phyloP scores from a whole-genome alignment of 92 coral and sea anemone species.

The Umimayanthus kanabou region DNA sequence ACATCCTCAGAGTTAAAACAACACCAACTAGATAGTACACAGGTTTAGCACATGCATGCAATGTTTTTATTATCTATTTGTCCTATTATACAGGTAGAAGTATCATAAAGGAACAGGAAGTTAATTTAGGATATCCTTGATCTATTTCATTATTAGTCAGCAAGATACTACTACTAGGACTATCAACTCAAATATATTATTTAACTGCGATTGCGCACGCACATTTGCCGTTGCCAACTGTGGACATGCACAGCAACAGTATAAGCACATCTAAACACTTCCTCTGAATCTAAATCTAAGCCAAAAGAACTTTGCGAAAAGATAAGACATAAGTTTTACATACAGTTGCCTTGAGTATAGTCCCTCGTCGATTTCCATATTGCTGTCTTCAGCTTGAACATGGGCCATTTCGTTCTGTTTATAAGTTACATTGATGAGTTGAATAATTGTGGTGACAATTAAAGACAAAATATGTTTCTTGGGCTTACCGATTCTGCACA shows the following conservation, averaged over 20 bases:
- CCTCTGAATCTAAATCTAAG: background rate
- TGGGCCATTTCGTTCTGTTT: constrained; percentile 44
- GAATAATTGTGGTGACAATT: background rate
- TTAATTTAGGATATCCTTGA: background rate
- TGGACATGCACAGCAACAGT: background rate
- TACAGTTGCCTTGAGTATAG: constrained; percentile 98
- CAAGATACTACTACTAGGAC: background rate
- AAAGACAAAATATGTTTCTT: background rate
- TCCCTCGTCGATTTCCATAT: constrained; percentile 97
- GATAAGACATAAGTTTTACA: constrained; percentile 23
- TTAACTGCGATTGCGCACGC: background rate
- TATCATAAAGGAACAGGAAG: background rate
- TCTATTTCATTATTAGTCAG: constrained; percentile 31
- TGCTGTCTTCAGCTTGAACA: constrained; percentile 55
- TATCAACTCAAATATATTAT: background rate
- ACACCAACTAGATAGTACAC: background rate
- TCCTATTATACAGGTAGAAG: background rate
- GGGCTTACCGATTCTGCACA: constrained; percentile 59
- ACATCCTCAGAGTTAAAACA: background rate
- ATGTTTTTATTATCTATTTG: background rate
- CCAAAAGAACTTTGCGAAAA: background rate
- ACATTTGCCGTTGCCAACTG: background rate
- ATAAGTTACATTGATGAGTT: constrained; percentile 10
- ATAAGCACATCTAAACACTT: background rate
- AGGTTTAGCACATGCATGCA: background rate